A percentile compares a stretch with the other conserved stretches of the same genome.
Conservation (phyloP, 2,888 invertebrate species). For the Tenthredo livida region DNA sequence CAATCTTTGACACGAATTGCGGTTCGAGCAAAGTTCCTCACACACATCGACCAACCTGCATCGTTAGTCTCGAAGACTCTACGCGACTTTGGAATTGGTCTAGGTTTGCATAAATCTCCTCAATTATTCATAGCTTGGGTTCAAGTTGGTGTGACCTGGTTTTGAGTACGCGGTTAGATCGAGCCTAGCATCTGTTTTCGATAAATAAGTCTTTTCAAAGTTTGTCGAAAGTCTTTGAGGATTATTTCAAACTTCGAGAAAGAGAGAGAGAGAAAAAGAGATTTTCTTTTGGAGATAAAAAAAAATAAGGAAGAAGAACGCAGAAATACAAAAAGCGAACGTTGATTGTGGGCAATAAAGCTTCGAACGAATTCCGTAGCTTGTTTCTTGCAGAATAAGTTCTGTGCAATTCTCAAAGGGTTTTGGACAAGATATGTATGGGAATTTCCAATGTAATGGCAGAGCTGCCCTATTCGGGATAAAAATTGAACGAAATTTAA, state of each 20-base stretch:
- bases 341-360: not conserved
- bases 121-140: constrained; percentile 47
- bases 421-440: not conserved
- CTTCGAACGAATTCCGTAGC: not conserved
- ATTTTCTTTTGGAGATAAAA: not conserved
- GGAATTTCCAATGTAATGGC: not conserved
- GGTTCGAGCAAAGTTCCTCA: not conserved
- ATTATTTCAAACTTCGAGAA: not conserved
- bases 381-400: not conserved
- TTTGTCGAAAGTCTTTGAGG: not conserved
- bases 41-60: not conserved
- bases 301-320: too few relatives aligned
- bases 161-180: not conserved
- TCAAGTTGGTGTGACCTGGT: not conserved
- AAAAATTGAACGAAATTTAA: constrained; percentile 34
- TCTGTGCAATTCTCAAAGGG: not conserved
- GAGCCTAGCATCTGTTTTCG: constrained; percentile 6
- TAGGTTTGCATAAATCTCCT: constrained; percentile 46
- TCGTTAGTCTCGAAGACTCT: constrained; percentile 25
- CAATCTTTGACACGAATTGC: not conserved
- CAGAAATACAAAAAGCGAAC: not conserved
- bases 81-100: not conserved
- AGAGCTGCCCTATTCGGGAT: not conserved
- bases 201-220: not conserved
- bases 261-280: not conserved